Evolutionary conservation across 2,113 vertebrate genomes (phyloP).

Genomic region (Ochotona princeps): DNA sequence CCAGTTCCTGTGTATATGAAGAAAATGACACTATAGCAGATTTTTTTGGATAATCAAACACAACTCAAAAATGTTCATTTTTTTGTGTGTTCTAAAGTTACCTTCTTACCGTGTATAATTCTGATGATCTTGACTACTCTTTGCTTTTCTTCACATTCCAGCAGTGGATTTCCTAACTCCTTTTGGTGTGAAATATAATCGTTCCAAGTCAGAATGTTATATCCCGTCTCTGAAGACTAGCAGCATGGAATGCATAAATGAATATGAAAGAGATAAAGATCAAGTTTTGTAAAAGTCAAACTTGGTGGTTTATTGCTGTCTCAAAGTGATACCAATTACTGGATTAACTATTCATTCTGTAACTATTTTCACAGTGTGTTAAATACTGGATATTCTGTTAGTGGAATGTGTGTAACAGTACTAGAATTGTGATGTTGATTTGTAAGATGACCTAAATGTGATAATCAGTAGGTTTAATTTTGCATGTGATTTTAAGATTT

Average conservation of each 20-base stretch:
- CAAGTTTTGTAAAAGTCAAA: background rate
- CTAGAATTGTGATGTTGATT: background rate
- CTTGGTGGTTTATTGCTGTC: background rate
- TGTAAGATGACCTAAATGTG: background rate
- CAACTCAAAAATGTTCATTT: background rate
- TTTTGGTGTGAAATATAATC: conserved; percentile 11
- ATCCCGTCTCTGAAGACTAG: background rate
- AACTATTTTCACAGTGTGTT: background rate
- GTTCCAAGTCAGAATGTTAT: background rate
- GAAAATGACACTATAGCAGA: background rate
- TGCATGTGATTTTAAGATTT: background rate
- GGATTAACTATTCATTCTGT: background rate
- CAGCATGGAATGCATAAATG: background rate
- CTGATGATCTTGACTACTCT: background rate
- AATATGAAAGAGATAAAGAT: background rate
- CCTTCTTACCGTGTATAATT: background rate
- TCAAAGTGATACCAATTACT: background rate
- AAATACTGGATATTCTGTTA: background rate
- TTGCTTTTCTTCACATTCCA: background rate
- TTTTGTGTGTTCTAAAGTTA: background rate
- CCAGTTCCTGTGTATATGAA: background rate
- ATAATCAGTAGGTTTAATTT: background rate
- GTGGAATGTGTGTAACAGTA: background rate
- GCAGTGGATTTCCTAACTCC: background rate
- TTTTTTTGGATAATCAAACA: background rate